Percentiles rank a stretch among this genome's conserved stretches.
Conservation (phyloP, 2,888 invertebrate genomes). For the Lycocerus yunnanus region DNA sequence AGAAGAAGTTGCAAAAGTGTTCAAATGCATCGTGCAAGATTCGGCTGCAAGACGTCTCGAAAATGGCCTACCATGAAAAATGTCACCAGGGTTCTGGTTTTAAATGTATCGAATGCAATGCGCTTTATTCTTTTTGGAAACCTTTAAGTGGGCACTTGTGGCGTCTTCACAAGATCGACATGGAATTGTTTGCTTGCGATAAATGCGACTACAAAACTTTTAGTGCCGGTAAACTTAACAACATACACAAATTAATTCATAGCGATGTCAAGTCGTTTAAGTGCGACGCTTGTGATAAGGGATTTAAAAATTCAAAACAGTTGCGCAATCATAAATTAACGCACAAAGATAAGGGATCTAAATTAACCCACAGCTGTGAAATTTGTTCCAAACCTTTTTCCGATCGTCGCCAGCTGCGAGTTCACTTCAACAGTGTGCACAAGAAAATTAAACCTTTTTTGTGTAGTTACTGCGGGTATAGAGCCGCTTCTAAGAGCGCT, state of each 20-base stretch:
- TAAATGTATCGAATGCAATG: slow-evolving; percentile 71
- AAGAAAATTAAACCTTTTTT: slow-evolving; percentile 68
- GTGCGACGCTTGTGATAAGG: slow-evolving; percentile 72
- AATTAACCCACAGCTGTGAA: slow-evolving; percentile 56
- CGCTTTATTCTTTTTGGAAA: slow-evolving; percentile 64
- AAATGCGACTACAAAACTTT: slow-evolving; percentile 75
- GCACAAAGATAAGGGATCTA: slow-evolving; percentile 57
- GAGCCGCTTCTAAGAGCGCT: slow-evolving; percentile 67
- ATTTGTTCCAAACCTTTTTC: slow-evolving; percentile 65
- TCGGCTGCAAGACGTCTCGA: slow-evolving; percentile 61
- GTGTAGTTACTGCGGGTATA: slow-evolving; percentile 71
- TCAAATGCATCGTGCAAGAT: slow-evolving; percentile 61
- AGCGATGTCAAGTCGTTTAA: slow-evolving; percentile 65
- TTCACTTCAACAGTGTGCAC: slow-evolving; percentile 68
- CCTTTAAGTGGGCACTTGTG: slow-evolving; percentile 79
- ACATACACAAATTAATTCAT: slow-evolving; percentile 78
- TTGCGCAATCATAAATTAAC: slow-evolving; percentile 74
- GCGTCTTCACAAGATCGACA: slow-evolving; percentile 75
- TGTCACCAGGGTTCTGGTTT: slow-evolving; percentile 60
- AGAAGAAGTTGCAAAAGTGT: slow-evolving; percentile 55
- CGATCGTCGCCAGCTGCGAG: slow-evolving; percentile 58
- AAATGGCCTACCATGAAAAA: slow-evolving; percentile 67
- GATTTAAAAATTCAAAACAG: slow-evolving; percentile 80
- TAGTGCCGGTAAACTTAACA: slow-evolving; percentile 70
- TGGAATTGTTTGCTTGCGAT: slow-evolving; percentile 79